These are phyloP conservation scores for Drosophila funebris DNA, from an alignment of 1,140 invertebrate species.

Conservation along the genomic window DNA sequence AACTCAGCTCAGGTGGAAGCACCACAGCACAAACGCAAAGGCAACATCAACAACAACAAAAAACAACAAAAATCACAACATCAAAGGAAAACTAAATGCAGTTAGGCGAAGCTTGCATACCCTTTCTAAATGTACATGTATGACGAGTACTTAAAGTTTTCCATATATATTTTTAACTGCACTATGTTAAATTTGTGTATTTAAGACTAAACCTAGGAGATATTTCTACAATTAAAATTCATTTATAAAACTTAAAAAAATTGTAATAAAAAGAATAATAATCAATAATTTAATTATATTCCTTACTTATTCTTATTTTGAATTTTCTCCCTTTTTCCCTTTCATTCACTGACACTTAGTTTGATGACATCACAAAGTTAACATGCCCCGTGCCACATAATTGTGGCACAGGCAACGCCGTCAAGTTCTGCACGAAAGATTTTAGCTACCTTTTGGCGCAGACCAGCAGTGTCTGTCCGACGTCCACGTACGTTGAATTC, in stretches of 20 bases:
- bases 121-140: constrained; percentile 3
- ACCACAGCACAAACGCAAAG: constrained; percentile 43
- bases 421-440: constrained; percentile 78
- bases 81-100: background rate
- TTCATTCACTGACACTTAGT: too few relatives aligned
- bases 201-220: too few relatives aligned
- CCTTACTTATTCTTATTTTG: too few relatives aligned
- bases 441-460: constrained; percentile 68
- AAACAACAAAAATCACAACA: constrained; percentile 33
- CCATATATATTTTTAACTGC: too few relatives aligned
- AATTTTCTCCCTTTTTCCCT: too few relatives aligned
- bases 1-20: constrained; percentile 63
- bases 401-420: constrained; percentile 32
- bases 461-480: constrained; percentile 21
- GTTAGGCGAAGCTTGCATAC: constrained; percentile 23
- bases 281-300: too few relatives aligned
- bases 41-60: constrained; percentile 30
- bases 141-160: too few relatives aligned
- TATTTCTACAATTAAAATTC: too few relatives aligned
- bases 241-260: background rate
- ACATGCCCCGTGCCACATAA: constrained; percentile 17
- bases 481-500: constrained; percentile 29
- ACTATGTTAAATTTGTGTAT: too few relatives aligned
- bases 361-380: background rate
- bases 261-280: background rate